Evolutionary conservation across 2,797 vertebrate species (phyloP), one percentile per base, ranked within the genome.

Genomic region (Tamandua tetradactyla): DNA sequence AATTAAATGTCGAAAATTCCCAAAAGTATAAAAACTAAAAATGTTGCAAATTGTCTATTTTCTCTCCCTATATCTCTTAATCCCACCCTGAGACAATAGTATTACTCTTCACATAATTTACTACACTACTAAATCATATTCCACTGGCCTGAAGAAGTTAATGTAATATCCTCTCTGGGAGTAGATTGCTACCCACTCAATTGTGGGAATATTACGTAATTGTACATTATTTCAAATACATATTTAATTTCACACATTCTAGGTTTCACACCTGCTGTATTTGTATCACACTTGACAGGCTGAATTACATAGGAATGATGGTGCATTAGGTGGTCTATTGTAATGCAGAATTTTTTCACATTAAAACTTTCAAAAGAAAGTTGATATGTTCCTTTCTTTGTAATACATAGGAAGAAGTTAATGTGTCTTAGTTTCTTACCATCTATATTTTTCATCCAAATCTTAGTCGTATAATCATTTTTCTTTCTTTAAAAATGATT

Each of bases 401-500:
- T 66, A 83, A 0, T 0, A 86, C 13, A 57, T 17, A 62, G 5
- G 20, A 88, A 49, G 6, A 40, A 92, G 52, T 75, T 52, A 93
- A 82, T 0, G 0, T 55, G 4, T 76, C 37, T 44, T 42, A 32
- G 20, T 94, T 14, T 92, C 87, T 78, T 59, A 32, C 2, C 20
- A 44, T 89, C n/a, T 69, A 57, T 96, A 3, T 30, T 12, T 7
- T 83, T 25, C 20, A 32, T 91, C 44, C 95, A 90, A 97, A 88
- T 72, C 4, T 64, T 64, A 85, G 20, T 93, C 25, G 69, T 59
- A 44, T 2, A 35, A 91, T 55, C 13, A 2, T 23, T 96, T 85
- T 35, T 0, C 9, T 3, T 8, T 95, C 82, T 94, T 96, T 89
- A 57, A 91, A 92, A 81, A 74, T 92, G 25, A 86, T 81, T 97